A percentile compares a stretch with the other conserved stretches of the same genome.
Evolutionary conservation across 2,113 vertebrate genomes (phyloP).

Genomic region (Paramisgurnus dabryanus): DNA sequence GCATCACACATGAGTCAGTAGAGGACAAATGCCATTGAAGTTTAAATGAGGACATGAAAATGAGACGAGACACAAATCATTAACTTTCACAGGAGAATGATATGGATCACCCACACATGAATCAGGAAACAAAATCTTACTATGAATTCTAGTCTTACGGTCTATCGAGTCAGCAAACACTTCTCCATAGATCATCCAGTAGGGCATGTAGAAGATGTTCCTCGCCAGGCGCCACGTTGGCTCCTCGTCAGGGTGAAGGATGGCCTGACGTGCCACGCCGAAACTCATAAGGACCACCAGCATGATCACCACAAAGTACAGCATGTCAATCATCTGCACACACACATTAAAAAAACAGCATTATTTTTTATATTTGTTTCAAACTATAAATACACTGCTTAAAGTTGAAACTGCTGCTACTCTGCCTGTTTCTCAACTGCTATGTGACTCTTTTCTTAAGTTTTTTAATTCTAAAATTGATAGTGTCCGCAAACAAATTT

Average conservation of each 20-base stretch:
- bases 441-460: too few relatives aligned
- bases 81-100: constrained; percentile 7
- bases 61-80: constrained; percentile 1
- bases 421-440: too few relatives aligned
- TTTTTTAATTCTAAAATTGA: too few relatives aligned
- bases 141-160: constrained; percentile 99
- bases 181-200: constrained; percentile 99
- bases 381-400: too few relatives aligned
- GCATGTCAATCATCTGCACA: constrained; percentile 97
- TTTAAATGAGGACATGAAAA: neutral
- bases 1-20: constrained; percentile 14
- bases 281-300: constrained; percentile 98
- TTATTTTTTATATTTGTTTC: neutral
- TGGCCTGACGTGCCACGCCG: constrained; percentile 94
- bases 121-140: constrained; percentile 83
- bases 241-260: constrained; percentile 95
- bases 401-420: too few relatives aligned
- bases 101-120: constrained; percentile 40
- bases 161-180: constrained; percentile 99
- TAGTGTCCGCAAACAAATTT: too few relatives aligned
- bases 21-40: neutral
- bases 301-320: constrained; percentile 99
- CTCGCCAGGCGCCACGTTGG: constrained; percentile 95
- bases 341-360: neutral
- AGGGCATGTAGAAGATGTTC: constrained; percentile 99